Conservation (phyloP, 2,888 invertebrate species). For the Hypena proboscidalis region DNA sequence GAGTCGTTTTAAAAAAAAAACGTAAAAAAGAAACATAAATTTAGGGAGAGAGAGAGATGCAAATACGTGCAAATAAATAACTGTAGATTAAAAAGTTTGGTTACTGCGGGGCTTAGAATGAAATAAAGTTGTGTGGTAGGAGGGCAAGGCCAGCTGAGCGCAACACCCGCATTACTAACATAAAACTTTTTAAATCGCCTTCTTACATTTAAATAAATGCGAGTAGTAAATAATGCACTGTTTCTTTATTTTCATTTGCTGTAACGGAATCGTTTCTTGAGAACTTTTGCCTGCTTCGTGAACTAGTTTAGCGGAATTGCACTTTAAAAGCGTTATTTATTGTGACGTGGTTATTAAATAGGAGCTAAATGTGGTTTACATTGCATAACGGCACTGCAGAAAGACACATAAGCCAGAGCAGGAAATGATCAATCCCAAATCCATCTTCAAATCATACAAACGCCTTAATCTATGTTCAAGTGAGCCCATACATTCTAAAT, state of each 20-base stretch:
- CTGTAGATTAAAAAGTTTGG: too few relatives aligned
- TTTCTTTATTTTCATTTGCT: slow-evolving; percentile 27
- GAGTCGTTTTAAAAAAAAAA: too few relatives aligned
- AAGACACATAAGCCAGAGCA: too few relatives aligned
- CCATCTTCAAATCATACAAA: too few relatives aligned
- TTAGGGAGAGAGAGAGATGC: too few relatives aligned
- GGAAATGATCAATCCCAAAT: too few relatives aligned
- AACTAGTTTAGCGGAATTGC: slow-evolving; percentile 17
- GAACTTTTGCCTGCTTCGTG: slow-evolving; percentile 10
- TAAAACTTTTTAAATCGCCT: slow-evolving; percentile 45
- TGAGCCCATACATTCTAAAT: too few relatives aligned
- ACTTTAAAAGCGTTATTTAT: neutral
- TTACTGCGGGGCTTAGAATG: slow-evolving; percentile 21
- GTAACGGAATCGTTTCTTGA: slow-evolving; percentile 18
- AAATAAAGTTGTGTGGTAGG: slow-evolving; percentile 21
- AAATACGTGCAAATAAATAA: too few relatives aligned
- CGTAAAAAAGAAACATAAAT: too few relatives aligned
- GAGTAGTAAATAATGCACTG: slow-evolving; percentile 36
- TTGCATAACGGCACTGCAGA: too few relatives aligned
- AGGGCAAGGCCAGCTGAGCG: slow-evolving; percentile 16
- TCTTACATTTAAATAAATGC: slow-evolving; percentile 44
- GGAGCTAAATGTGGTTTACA: too few relatives aligned
- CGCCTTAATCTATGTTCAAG: too few relatives aligned
- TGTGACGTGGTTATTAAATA: slow-evolving; percentile 1
- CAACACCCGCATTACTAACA: slow-evolving; percentile 15